Conservation (phyloP, 2,888 invertebrate genomes). For the Beris chalybata region DNA sequence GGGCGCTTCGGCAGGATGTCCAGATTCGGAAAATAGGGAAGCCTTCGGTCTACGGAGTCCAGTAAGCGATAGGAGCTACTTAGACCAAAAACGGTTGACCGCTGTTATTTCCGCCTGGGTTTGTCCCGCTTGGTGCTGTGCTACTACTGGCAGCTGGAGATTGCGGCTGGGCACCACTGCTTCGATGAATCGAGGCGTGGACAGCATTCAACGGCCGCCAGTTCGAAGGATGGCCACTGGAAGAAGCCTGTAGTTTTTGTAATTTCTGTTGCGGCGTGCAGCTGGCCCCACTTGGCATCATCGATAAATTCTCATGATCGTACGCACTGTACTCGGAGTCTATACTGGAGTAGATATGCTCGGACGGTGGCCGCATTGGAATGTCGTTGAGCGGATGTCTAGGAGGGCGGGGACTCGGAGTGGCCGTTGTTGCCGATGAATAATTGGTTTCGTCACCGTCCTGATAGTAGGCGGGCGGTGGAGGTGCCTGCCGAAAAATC, state of each 20-base stretch:
- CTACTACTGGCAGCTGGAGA: slow-evolving; percentile 40
- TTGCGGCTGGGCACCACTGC: slow-evolving; percentile 39
- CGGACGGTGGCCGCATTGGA: slow-evolving; percentile 76
- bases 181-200: slow-evolving; percentile 40
- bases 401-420: slow-evolving; percentile 62
- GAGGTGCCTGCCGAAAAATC: slow-evolving; percentile 58
- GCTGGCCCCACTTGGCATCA: slow-evolving; percentile 52
- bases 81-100: slow-evolving; percentile 55
- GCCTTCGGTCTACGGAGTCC: not conserved
- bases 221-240: slow-evolving; percentile 33
- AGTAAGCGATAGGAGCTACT: slow-evolving; percentile 26
- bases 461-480: slow-evolving; percentile 61
- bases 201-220: slow-evolving; percentile 33
- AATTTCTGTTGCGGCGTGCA: slow-evolving; percentile 44
- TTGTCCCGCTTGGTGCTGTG: slow-evolving; percentile 16
- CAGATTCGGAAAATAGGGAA: not conserved
- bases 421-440: slow-evolving; percentile 67
- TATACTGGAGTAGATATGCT: slow-evolving; percentile 88
- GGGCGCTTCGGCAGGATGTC: slow-evolving; percentile 1
- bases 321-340: slow-evolving; percentile 86
- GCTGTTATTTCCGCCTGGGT: slow-evolving; percentile 37
- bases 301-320: slow-evolving; percentile 66
- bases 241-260: slow-evolving; percentile 38
- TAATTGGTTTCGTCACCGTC: slow-evolving; percentile 65
- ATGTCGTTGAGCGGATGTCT: slow-evolving; percentile 49